These are phyloP conservation scores for Oegoconia quadripuncta DNA, from an alignment of 2,888 invertebrate genomes.

Conservation along the genomic window DNA sequence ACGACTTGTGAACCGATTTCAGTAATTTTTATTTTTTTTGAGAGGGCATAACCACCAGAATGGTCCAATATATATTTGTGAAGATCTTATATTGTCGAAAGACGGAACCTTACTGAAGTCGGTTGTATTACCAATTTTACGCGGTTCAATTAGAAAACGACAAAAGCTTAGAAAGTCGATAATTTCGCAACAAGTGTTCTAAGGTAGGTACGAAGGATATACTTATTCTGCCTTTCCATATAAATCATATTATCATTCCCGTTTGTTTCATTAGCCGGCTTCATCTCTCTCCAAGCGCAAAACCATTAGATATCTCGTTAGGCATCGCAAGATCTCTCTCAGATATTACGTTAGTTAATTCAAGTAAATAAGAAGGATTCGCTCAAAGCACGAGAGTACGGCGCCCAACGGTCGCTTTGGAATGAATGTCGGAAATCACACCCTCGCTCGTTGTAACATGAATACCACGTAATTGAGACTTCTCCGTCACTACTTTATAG, in stretches of 20 bases:
- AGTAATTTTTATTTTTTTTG: too few relatives aligned
- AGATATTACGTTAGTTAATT: slow-evolving; percentile 1
- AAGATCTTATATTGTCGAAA: too few relatives aligned
- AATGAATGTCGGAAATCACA: slow-evolving; percentile 27
- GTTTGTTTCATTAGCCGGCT: slow-evolving; percentile 1
- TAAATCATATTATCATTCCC: not conserved
- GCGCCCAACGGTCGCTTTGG: slow-evolving; percentile 14
- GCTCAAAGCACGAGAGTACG: slow-evolving; percentile 10
- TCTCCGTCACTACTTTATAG: slow-evolving; percentile 40
- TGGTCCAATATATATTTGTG: too few relatives aligned
- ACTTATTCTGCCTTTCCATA: not conserved
- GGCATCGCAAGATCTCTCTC: slow-evolving; percentile 7
- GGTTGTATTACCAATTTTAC: too few relatives aligned
- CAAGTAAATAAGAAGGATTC: slow-evolving; percentile 9
- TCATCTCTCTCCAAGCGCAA: slow-evolving; percentile 20
- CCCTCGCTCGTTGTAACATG: slow-evolving; percentile 48
- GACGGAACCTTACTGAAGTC: too few relatives aligned
- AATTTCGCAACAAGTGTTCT: too few relatives aligned
- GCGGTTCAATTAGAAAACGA: too few relatives aligned
- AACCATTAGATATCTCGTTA: slow-evolving; percentile 18
- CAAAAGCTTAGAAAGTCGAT: too few relatives aligned
- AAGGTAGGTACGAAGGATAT: not conserved
- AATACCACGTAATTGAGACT: slow-evolving; percentile 58
- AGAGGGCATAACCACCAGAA: too few relatives aligned
- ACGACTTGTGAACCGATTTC: too few relatives aligned